Base-by-base conservation (phyloP, 2,113 vertebrate genomes). In the Pseudorasbora parva region DNA sequence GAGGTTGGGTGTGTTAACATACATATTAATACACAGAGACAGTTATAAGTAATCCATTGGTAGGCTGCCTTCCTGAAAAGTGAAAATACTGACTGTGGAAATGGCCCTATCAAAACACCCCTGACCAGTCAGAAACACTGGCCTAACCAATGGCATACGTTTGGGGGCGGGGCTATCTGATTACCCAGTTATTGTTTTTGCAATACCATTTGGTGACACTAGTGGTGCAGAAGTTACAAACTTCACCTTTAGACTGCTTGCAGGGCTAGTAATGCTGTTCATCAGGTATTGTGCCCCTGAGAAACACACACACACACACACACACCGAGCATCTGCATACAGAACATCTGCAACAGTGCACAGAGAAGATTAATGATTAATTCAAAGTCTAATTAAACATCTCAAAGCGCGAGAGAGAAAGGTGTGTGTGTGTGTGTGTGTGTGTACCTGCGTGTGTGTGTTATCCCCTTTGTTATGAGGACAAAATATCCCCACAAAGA, bases 351-450 rank as follows among this genome's bases (percentile, higher is more conserved):
- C 75, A 45, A 43, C 37, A 45, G 33, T 25, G 88, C 84, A 71
- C 78, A 84, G 33, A 83, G 87, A 90, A 47, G 41, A 72, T 92
- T 91, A 84, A 89, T 91, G 87, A 89, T 90, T 89, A 90, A 92
- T 88, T 90, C 88, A 85, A 90, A 89, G 73, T 92, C 87, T 90
- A 88, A 92, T 92, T 91, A 91, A 88, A 19, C 76, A 60, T 62
- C 21, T 45, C 56, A 62, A 77, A 59, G 66, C 8, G 41, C 43
- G 17, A 30, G 68, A 49, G 71, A 62, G 47, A 59, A 19, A 8
- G 69, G 87, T 49, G 87, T 85, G 75, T 89, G 89, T 89, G 79
- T 81, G 82, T 91, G 47, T 49, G 12, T 15, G 47, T 45, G 45
- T 47, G 45, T 47, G 45, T 47, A 11, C 12, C 10, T 47, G 45